These are phyloP conservation scores for Graphium colonna DNA, from an alignment of 2,888 invertebrate species.

Conservation along the genomic window DNA sequence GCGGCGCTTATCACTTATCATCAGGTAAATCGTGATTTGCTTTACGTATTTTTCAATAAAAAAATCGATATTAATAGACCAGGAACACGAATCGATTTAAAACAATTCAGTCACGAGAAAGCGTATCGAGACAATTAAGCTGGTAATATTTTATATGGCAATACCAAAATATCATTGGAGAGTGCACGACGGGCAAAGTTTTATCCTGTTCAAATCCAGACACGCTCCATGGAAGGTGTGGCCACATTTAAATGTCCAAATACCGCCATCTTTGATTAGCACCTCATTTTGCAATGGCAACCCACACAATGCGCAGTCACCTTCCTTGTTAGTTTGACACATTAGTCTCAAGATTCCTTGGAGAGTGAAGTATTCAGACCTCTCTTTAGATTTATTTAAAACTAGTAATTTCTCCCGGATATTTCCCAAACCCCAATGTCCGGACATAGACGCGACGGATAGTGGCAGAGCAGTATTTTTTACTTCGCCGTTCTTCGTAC, in stretches of 20 bases:
- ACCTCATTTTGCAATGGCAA: constrained; percentile 80
- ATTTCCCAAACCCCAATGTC: constrained; percentile 74
- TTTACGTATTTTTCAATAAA: too few relatives aligned
- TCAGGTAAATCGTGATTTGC: too few relatives aligned
- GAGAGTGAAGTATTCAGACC: constrained; percentile 35
- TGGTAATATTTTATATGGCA: background rate
- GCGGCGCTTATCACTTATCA: too few relatives aligned
- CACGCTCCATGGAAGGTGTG: constrained; percentile 83
- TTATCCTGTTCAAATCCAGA: constrained; percentile 77
- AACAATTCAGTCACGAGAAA: too few relatives aligned
- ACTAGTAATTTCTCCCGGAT: constrained; percentile 34
- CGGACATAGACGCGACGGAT: constrained; percentile 58
- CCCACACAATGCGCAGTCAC: constrained; percentile 78
- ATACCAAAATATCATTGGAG: constrained; percentile 25
- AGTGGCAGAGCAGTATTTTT: constrained; percentile 69
- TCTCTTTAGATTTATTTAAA: constrained; percentile 20
- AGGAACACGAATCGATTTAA: too few relatives aligned
- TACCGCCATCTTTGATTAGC: constrained; percentile 80
- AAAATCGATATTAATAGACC: too few relatives aligned
- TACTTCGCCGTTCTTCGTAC: constrained; percentile 43
- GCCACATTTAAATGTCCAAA: constrained; percentile 82
- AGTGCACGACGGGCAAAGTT: constrained; percentile 62
- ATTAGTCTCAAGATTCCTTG: constrained; percentile 48
- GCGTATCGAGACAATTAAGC: too few relatives aligned
- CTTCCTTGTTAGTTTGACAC: constrained; percentile 39